Conservation (phyloP, 2,888 invertebrate species). For the Andrena chrysosceles region DNA sequence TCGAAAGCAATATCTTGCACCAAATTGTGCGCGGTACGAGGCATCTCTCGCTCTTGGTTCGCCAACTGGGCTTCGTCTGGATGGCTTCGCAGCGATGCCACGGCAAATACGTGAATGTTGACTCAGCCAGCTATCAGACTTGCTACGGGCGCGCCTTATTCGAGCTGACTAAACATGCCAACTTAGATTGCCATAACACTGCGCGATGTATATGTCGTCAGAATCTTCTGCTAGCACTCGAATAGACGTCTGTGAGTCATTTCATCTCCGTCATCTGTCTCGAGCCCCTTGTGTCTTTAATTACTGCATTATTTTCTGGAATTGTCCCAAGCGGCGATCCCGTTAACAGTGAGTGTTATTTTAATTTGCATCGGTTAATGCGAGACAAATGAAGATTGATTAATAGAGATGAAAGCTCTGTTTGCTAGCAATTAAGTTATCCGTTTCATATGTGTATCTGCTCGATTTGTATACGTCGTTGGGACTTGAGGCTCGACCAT, state of each 20-base stretch:
- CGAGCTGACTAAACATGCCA: constrained; percentile 81
- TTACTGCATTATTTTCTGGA: constrained; percentile 1
- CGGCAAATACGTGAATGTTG: constrained; percentile 79
- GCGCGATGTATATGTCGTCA: constrained; percentile 58
- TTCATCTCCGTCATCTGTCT: constrained; percentile 32
- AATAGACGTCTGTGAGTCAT: constrained; percentile 15
- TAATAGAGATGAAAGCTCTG: too few relatives aligned
- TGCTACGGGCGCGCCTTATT: constrained; percentile 70
- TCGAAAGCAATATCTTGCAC: constrained; percentile 78
- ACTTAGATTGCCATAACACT: constrained; percentile 81
- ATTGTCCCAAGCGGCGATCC: not conserved
- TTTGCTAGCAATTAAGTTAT: too few relatives aligned
- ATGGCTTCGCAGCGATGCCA: constrained; percentile 72
- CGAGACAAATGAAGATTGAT: too few relatives aligned
- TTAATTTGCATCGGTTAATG: too few relatives aligned
- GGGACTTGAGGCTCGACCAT: too few relatives aligned
- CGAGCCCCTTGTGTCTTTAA: constrained; percentile 7
- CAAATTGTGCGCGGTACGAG: constrained; percentile 75
- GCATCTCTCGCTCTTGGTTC: constrained; percentile 63
- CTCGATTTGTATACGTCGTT: too few relatives aligned
- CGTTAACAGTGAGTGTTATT: not conserved
- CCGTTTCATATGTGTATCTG: too few relatives aligned
- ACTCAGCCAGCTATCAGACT: constrained; percentile 80
- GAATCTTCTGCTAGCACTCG: constrained; percentile 55
- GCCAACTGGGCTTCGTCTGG: constrained; percentile 70